Base-by-base conservation (phyloP, 1,140 invertebrate genomes). In the Halyomorpha halys region DNA sequence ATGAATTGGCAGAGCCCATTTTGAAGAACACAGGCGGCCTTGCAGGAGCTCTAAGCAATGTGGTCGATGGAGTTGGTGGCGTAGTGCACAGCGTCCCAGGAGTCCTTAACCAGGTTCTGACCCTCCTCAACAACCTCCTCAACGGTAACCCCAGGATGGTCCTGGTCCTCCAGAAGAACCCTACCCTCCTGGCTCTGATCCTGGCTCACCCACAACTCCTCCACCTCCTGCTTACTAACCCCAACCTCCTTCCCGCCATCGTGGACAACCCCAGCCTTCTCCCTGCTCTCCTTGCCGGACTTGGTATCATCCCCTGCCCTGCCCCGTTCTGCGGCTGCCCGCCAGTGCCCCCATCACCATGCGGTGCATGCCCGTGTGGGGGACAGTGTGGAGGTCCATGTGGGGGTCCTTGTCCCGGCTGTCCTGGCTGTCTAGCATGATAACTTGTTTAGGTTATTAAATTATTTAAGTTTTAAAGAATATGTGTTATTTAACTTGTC, bases 231-330 rank as follows among this genome's bases (percentile, higher is more conserved):
- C 23, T 56, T 8, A n/a, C 53, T n/a, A 56, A 56, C 23, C 53
- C 53, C 4, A 21, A 56, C 19, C 53, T 56, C 19, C 53, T 56
- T 21, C 53, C 53, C 6, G 53, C 53, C 23, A 56, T 56, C 53
- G 14, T 56, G 53, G 53, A 56, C 53, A 56, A 56, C 53, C 53
- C 53, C 1, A 23, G 53, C 53, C 53, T 56, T 3, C 23, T 56
- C 19, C 23, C 53, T 13, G 23, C 23, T 4, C 18, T 56, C 53
- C 18, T 56, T 15, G 53, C 53, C 6, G 53, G 53, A 3, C 23
- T 56, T 2, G 53, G 53, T 16, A 21, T 56, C 53, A 56, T 16
- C 53, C 15, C 53, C 11, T 25, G 18, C 53, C 18, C 53, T n/a
- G 2, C 53, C 27, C 53, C 53, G 9, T 15, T 11, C 18, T 3